Evolutionary conservation across 2,113 vertebrate genomes (phyloP).

Genomic region (Opisthocomus hoazin): DNA sequence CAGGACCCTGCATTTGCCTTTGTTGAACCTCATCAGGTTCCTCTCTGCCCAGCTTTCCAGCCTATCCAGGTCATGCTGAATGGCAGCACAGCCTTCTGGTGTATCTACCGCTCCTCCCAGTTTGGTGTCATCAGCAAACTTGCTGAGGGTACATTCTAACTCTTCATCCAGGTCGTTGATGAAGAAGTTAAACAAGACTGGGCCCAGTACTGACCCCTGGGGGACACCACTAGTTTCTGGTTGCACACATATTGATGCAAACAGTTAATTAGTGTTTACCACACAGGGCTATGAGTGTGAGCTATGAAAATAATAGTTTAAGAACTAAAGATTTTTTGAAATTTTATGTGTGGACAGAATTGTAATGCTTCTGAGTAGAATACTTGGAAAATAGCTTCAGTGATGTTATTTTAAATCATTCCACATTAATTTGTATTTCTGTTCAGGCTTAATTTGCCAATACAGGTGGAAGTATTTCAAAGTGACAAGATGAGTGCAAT

Average conservation of each 20-base stretch:
- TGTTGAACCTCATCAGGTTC: no score
- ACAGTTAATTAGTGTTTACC: background rate
- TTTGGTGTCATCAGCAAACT: no score
- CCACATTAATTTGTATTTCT: background rate
- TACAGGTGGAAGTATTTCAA: slow-evolving; percentile 4
- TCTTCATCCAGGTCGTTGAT: no score
- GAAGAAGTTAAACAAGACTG: no score
- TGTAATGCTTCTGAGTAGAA: background rate
- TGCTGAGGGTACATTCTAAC: no score
- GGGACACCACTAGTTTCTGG: background rate
- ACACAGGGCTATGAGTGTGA: background rate
- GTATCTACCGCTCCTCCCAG: no score
- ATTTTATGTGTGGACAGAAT: background rate
- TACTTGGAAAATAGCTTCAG: background rate
- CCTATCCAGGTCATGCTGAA: no score
- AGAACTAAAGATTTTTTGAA: background rate
- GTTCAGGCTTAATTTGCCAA: background rate
- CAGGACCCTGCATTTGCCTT: no score
- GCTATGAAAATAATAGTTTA: background rate
- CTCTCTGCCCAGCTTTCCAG: no score
- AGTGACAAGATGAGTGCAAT: background rate
- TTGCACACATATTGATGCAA: background rate
- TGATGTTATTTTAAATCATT: background rate
- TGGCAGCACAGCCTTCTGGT: no score
- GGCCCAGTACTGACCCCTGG: no score